Base-by-base conservation (phyloP, 2,888 invertebrate species). In the Imbricaverruca yamaguchii region DNA sequence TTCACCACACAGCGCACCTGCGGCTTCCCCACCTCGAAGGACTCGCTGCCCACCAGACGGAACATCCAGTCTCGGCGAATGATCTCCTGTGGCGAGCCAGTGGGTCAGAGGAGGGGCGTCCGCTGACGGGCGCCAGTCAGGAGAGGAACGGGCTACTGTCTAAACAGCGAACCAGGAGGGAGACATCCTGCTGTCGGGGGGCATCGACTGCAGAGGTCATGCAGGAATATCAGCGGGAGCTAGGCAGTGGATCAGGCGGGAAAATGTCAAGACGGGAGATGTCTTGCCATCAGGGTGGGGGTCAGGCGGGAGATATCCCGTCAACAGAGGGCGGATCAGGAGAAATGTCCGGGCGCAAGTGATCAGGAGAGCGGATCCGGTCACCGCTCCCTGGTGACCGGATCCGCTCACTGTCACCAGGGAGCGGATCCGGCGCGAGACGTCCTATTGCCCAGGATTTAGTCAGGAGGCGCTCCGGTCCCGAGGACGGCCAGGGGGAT, bases 51-150 rank as follows among this genome's bases (percentile, higher is more conserved):
- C 0, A 96, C 96, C 79, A 96, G 87, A 85, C 94, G 93, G 87
- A 97, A 96, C 94, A 96, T 94, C 94, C 95, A 96, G 82, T 96
- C 95, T 83, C 91, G 90, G 23, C 92, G 89, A 18, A 92, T 84
- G 8, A 93, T 89, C 87, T 93, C 94, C 93, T 94, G 85, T 53
- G 87, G 85, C 81, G 59, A 67, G 74, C 1, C 25, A 39, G 59
- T 69, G 23, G 23, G 53, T 82, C n/a, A 39, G 9, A 55, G 0
- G 11, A 11, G 55, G 21, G 18, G 9, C 15, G 15, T 15, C 23
- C 23, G 9, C 8, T 18, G 18, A 0, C 9, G 1, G 15, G 18
- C 6, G 8, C 6, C n/a, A 25, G 57, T 55, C 9, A 18, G 12
- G 8, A 8, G 7, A 69, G 13, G 2, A 8, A 39, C 63, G 18